Evolutionary conservation across 1,140 invertebrate species (phyloP), one percentile per base, ranked within the genome.

Genomic region (Achatina immaculata): DNA sequence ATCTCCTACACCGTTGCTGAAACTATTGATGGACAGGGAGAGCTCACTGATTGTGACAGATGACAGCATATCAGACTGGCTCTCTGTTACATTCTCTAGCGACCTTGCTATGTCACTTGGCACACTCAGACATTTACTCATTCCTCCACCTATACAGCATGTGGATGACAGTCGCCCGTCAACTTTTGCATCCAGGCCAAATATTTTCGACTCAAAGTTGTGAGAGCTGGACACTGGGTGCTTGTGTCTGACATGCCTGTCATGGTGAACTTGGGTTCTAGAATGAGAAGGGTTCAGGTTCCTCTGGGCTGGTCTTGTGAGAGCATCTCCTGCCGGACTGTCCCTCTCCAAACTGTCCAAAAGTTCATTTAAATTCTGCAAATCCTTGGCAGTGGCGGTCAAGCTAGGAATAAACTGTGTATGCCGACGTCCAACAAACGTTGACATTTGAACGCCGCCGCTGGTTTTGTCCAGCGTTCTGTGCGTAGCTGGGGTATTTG

Each of bases 41-140:
- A 90, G 83, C 77, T 90, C 89, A 84, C 89, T 90, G 62, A 90
- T 86, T 7, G 88, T 89, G 16, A 90, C 83, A 42, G 88, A 89
- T 0, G 88, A 89, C 75, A 89, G 81, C 40, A 89, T 80, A 68
- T 90, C 89, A 4, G 81, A 84, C 62, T 88, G 85, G 78, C 85
- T 86, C 7, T 80, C 87, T 28, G 83, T 86, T 36, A 90, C 82
- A 73, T 90, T 89, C 72, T 90, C 89, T 62, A 90, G 48, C 6
- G 89, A 90, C 80, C 86, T 85, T 43, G 88, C 86, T 78, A 90
- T 90, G 77, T 90, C 89, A 28, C 86, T 87, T 1, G 89, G 89
- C 36, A 90, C 86, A 85, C 89, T 90, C 62, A 90, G 80, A 82
- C 88, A 90, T 81, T 90, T 90, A 16, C 84, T 84, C 85, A 90